Conservation (phyloP, 2,797 vertebrate species). For the Tarsius wallacei region DNA sequence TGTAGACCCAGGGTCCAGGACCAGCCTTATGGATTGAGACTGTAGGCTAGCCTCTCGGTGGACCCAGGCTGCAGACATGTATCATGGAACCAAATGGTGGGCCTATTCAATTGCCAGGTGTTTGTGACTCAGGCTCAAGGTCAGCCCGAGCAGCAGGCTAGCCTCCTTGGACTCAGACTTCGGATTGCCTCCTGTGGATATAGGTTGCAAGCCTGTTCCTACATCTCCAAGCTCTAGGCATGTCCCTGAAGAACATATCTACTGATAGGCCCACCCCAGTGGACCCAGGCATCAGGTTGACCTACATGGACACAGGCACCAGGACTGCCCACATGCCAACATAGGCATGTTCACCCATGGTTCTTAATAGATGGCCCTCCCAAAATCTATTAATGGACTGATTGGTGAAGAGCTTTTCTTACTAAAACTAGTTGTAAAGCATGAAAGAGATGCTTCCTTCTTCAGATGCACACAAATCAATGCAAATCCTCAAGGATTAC, state of each 20-base stretch:
- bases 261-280: background rate
- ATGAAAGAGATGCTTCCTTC: background rate
- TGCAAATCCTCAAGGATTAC: background rate
- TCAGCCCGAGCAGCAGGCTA: too few relatives aligned
- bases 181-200: background rate
- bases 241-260: too few relatives aligned
- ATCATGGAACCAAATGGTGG: background rate
- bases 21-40: background rate
- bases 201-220: background rate
- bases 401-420: background rate
- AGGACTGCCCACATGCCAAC: too few relatives aligned
- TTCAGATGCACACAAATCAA: background rate
- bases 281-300: too few relatives aligned
- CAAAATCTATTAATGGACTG: too few relatives aligned
- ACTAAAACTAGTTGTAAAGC: background rate
- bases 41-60: background rate
- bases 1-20: background rate
- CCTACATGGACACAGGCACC: too few relatives aligned
- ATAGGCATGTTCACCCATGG: background rate
- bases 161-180: background rate
- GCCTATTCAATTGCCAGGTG: background rate
- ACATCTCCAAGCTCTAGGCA: background rate
- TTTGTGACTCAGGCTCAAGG: background rate
- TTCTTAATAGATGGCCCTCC: background rate
- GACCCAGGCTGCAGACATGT: background rate